phyloP scores from a whole-genome alignment of 2,113 vertebrate genomes.

The Larimichthys polyactis region DNA sequence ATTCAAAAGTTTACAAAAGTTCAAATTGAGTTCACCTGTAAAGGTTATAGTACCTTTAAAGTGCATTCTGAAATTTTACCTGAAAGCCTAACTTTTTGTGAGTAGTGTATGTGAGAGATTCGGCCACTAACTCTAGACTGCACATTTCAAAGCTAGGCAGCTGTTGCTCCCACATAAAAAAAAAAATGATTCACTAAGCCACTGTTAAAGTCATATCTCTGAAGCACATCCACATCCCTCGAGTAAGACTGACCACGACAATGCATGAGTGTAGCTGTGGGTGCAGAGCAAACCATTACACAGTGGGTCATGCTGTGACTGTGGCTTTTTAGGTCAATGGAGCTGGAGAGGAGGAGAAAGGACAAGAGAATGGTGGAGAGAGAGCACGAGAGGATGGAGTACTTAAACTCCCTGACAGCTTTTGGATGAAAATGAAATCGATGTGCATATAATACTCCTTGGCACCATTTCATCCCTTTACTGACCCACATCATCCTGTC shows the following conservation, averaged over 20 bases:
- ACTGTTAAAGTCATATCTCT: slow-evolving; percentile 50
- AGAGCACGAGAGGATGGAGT: neutral
- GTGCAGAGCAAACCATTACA: slow-evolving; percentile 41
- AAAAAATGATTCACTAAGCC: slow-evolving; percentile 40
- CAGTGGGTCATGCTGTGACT: slow-evolving; percentile 46
- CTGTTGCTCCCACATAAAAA: slow-evolving; percentile 28
- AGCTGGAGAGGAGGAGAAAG: slow-evolving; percentile 17
- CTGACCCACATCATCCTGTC: slow-evolving; percentile 64
- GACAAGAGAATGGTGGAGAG: slow-evolving; percentile 10
- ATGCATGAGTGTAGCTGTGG: slow-evolving; percentile 41
- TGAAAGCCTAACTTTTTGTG: no score
- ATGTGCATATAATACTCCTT: slow-evolving; percentile 23
- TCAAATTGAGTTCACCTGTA: no score
- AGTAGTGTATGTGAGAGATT: neutral
- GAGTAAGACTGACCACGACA: slow-evolving; percentile 35
- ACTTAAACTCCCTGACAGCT: slow-evolving; percentile 16
- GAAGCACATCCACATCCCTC: slow-evolving; percentile 30
- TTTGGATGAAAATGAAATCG: slow-evolving; percentile 47
- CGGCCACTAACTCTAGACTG: neutral
- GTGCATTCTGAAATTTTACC: no score
- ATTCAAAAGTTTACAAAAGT: no score
- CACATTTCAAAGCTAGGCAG: slow-evolving; percentile 12
- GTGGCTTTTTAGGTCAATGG: slow-evolving; percentile 66
- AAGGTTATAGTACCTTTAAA: no score
- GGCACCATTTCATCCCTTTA: slow-evolving; percentile 49